Evolutionary conservation across 2,113 vertebrate species (phyloP), one percentile per base, ranked within the genome.

Genomic region (Sinocyclocheilus rhinocerous): DNA sequence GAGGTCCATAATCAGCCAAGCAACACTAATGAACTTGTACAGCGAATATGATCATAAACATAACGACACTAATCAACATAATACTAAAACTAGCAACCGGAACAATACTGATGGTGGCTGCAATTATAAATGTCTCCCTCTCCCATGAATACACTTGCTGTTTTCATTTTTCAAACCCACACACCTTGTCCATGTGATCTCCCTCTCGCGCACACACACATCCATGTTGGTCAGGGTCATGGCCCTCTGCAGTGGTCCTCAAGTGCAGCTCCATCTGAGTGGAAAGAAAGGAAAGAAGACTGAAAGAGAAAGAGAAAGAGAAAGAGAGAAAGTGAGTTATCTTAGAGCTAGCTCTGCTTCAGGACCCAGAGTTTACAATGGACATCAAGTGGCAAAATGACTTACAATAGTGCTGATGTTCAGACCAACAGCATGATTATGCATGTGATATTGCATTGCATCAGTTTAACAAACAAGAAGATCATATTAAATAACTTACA

Each of bases 261-360:
- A 94, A 94, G 94, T 94, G 94, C 87, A 91, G 93, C 90, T 93
- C 92, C 93, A 94, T 90, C 92, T 94, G 93, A 84, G 81, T 84
- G 86, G 45, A 65, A 76, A 81, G 78, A 81, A 76, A 70, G n/a
- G 76, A 59, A 57, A 83, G 65, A 3, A 42, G 48, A 42, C 18
- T 76, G 72, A 77, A 57, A 61, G 20, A 78, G 18, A 20, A 79
- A 61, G 55, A 52, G 50, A 57, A 29, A 29, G 29, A 29, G 70
- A 69, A 57, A 83, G 70, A 69, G 20, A 77, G 18, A 18, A 78
- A 57, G 57, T 22, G 55, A 61, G 59, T 61, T 61, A 61, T 61
- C 22, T 61, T 26, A 63, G 0, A 24, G 1, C 59, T 24, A 67
- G 26, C 26, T 16, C 26, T 67, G 24, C 26, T 67, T 67, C 13